Conservation (phyloP, 2,113 vertebrate genomes). For the Aptenodytes patagonicus region DNA sequence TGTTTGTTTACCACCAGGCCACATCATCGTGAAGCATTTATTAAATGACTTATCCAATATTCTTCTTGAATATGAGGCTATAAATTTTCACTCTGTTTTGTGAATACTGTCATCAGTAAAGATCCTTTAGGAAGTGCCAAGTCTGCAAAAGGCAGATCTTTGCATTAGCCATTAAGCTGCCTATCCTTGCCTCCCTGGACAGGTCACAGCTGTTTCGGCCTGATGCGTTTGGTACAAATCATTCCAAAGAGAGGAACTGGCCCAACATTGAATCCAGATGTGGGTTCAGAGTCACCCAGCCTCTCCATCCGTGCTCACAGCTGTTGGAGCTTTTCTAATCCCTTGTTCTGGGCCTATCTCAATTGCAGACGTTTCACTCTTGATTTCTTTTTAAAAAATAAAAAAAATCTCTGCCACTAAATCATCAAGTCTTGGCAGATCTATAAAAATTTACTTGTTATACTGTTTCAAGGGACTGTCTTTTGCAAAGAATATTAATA, state of each 20-base stretch:
- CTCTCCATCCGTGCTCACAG: not conserved
- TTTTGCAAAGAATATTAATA: slow-evolving; percentile 12
- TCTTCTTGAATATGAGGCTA: not conserved
- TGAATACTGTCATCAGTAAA: not conserved
- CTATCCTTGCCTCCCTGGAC: not conserved
- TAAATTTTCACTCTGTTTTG: not conserved
- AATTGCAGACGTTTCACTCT: not conserved
- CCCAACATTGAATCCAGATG: slow-evolving; percentile 52
- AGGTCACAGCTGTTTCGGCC: not conserved
- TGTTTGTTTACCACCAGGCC: not conserved
- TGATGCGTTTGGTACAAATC: not conserved
- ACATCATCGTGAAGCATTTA: fast-evolving
- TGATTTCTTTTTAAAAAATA: not conserved
- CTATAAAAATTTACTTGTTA: not conserved
- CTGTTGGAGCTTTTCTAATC: not conserved
- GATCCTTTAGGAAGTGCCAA: not conserved
- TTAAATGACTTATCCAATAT: not conserved
- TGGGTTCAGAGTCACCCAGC: not conserved
- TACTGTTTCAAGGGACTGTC: not conserved
- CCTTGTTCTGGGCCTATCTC: not conserved
- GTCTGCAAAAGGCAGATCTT: not conserved
- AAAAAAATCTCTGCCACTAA: not conserved
- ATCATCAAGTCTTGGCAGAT: not conserved
- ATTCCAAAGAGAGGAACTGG: not conserved
- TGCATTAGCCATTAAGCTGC: not conserved